A percentile compares a stretch with the other conserved stretches of the same genome.
Evolutionary conservation across 1,140 invertebrate genomes (phyloP).

Genomic region (Portunus trituberculatus): DNA sequence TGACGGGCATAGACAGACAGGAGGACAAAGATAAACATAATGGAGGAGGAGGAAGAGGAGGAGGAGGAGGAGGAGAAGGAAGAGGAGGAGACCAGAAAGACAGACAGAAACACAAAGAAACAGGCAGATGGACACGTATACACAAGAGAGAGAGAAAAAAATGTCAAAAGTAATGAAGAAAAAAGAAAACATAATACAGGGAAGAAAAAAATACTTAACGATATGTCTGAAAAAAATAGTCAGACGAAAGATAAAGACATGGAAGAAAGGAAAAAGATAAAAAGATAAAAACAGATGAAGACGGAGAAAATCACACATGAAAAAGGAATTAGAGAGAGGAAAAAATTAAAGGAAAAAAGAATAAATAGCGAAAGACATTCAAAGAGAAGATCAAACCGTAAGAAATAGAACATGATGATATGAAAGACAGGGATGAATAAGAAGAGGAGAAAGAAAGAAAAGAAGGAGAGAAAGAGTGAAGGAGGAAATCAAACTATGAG

Average conservation of each 20-base stretch:
- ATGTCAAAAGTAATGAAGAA: background rate
- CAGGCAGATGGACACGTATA: too few relatives aligned
- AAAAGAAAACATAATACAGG: too few relatives aligned
- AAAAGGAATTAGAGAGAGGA: too few relatives aligned
- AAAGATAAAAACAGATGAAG: background rate
- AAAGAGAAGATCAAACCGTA: background rate
- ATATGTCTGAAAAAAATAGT: too few relatives aligned
- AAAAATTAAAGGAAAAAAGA: too few relatives aligned
- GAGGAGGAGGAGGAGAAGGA: background rate
- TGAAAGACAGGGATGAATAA: conserved; percentile 4
- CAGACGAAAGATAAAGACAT: too few relatives aligned
- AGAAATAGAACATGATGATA: background rate
- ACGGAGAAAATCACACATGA: too few relatives aligned
- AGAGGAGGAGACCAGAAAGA: background rate
- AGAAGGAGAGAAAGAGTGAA: background rate
- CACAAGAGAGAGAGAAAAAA: too few relatives aligned
- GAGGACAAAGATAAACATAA: background rate
- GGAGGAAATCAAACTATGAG: conserved; percentile 47
- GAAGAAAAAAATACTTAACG: too few relatives aligned
- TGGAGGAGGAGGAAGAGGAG: background rate
- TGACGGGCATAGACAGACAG: background rate
- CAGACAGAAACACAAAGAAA: too few relatives aligned
- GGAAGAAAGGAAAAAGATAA: too few relatives aligned
- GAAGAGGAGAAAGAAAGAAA: conserved; percentile 4
- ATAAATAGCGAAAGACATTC: background rate